These are phyloP conservation scores for Cyprinodon diabolis DNA, from an alignment of 2,797 vertebrate genomes.

Conservation along the genomic window DNA sequence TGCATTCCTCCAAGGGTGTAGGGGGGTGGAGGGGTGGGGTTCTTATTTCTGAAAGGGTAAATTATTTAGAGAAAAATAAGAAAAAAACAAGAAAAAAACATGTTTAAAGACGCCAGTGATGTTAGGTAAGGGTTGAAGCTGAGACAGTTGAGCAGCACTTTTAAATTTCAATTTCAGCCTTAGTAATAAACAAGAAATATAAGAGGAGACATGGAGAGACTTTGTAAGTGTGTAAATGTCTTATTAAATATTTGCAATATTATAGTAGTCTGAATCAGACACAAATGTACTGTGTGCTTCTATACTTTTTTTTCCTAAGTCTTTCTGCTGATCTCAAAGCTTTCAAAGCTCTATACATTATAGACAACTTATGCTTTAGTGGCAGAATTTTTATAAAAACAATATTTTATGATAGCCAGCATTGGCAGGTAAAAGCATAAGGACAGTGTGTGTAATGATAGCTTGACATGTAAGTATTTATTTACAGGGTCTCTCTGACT, in stretches of 20 bases:
- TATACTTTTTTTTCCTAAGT: background rate
- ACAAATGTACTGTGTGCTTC: background rate
- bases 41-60: too few relatives aligned
- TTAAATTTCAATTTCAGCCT: too few relatives aligned
- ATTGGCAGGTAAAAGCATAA: background rate
- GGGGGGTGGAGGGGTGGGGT: too few relatives aligned
- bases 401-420: conserved; percentile 6
- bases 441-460: conserved; percentile 13
- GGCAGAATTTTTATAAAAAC: background rate
- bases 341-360: background rate
- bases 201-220: background rate
- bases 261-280: background rate
- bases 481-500: conserved; percentile 59
- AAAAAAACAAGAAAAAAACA: too few relatives aligned
- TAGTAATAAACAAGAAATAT: background rate
- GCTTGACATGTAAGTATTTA: conserved; percentile 48
- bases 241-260: background rate
- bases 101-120: too few relatives aligned
- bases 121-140: too few relatives aligned
- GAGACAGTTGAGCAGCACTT: too few relatives aligned
- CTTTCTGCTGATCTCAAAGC: background rate
- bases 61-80: too few relatives aligned
- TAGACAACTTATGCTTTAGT: background rate
- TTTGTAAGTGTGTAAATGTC: background rate
- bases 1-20: too few relatives aligned